Evolutionary conservation across 2,888 invertebrate genomes (phyloP).

Genomic region (Epirrhoe tristata): DNA sequence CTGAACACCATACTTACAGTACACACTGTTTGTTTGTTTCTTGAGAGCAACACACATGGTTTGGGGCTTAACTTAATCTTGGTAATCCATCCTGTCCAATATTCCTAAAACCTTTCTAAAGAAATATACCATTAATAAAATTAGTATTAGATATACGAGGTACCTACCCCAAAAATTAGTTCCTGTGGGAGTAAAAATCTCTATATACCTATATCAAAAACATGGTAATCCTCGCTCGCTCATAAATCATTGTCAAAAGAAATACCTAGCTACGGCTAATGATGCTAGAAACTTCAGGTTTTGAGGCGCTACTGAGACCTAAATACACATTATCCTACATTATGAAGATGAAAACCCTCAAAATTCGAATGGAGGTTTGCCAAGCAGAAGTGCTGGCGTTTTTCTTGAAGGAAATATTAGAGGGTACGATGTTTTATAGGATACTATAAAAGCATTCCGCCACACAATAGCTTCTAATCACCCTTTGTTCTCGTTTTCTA

Average conservation of each 20-base stretch:
- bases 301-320: constrained; percentile 3
- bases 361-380: constrained; percentile 25
- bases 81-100: too few species aligned
- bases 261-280: neutral
- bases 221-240: neutral
- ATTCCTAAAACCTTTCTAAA: too few species aligned
- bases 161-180: neutral
- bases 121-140: too few species aligned
- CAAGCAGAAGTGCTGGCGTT: constrained; percentile 20
- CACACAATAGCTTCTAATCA: constrained; percentile 41
- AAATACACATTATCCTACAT: constrained; percentile 15
- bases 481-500: constrained; percentile 40
- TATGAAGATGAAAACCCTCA: constrained; percentile 17
- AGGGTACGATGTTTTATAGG: constrained; percentile 36
- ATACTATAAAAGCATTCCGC: constrained; percentile 27
- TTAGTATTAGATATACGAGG: too few species aligned
- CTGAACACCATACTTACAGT: too few species aligned
- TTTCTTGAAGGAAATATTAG: constrained; percentile 32
- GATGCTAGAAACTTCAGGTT: neutral
- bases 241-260: neutral
- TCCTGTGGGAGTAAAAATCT: neutral
- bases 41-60: too few species aligned
- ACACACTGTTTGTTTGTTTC: too few species aligned
- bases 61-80: too few species aligned
- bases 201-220: neutral